phyloP scores from a whole-genome alignment of 2,113 vertebrate species.

The Orycteropus afer region DNA sequence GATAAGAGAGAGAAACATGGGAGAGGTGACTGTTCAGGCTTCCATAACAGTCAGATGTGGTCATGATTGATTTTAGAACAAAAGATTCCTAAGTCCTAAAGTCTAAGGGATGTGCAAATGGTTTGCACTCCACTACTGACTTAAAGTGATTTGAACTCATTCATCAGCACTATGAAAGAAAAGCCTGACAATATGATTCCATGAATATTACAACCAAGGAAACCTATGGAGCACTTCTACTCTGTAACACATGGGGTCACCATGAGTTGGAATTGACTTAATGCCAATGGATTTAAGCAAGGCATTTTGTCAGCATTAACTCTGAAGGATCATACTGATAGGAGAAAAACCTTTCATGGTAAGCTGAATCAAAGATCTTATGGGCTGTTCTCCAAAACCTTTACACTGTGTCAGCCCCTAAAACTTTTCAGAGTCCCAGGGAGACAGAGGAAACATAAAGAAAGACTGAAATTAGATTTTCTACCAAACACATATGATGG shows the following conservation, averaged over 20 bases:
- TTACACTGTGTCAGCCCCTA: background rate
- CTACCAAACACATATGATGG: background rate
- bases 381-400: background rate
- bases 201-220: background rate
- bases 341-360: background rate
- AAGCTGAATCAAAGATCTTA: background rate
- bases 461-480: background rate
- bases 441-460: background rate
- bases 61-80: background rate
- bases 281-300: background rate
- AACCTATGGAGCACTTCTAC: background rate
- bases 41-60: background rate
- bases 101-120: no score
- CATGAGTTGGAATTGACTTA: background rate
- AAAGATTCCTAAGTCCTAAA: background rate
- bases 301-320: background rate
- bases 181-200: background rate
- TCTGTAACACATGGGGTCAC: background rate
- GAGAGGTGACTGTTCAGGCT: background rate
- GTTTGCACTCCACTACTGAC: no score
- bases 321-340: background rate
- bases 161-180: background rate
- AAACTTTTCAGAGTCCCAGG: background rate
- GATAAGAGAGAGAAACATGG: background rate
- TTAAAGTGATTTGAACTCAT: background rate